Conservation (phyloP, 2,113 vertebrate genomes). For the human region DNA sequence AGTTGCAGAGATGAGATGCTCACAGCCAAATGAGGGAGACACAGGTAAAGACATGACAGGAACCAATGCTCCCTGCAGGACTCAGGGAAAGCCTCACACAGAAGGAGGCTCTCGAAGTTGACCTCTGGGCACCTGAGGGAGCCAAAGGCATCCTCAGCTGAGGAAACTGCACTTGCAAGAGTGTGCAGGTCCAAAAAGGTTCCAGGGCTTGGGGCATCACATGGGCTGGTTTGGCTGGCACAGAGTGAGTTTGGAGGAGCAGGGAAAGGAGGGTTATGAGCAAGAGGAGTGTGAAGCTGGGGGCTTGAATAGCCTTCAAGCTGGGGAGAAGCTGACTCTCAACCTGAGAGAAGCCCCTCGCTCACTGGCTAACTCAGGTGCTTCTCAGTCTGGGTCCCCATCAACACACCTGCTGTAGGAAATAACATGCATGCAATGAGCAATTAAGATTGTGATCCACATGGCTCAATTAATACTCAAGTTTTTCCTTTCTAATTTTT, state of each 20-base stretch:
- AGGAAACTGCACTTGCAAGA: neutral
- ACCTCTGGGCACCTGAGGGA: neutral
- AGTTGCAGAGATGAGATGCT: neutral
- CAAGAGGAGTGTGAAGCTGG: no score
- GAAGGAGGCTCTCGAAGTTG: neutral
- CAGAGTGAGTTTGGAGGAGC: neutral
- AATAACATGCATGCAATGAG: neutral
- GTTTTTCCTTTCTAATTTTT: neutral
- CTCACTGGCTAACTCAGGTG: neutral
- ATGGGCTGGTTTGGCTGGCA: neutral
- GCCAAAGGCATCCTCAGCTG: neutral
- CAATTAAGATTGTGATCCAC: rapidly evolving
- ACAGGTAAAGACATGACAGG: neutral
- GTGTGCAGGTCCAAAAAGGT: neutral
- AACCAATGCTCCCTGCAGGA: neutral
- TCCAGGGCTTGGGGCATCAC: neutral
- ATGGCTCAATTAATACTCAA: neutral
- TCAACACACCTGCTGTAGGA: neutral
- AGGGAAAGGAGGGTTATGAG: neutral
- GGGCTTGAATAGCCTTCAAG: no score
- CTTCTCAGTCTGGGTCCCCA: rapidly evolving
- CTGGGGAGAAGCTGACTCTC: neutral
- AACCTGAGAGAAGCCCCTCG: neutral
- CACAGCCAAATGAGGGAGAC: neutral
- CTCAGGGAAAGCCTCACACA: neutral